Base-by-base conservation (phyloP, 2,888 invertebrate species). In the Craniophora ligustri region DNA sequence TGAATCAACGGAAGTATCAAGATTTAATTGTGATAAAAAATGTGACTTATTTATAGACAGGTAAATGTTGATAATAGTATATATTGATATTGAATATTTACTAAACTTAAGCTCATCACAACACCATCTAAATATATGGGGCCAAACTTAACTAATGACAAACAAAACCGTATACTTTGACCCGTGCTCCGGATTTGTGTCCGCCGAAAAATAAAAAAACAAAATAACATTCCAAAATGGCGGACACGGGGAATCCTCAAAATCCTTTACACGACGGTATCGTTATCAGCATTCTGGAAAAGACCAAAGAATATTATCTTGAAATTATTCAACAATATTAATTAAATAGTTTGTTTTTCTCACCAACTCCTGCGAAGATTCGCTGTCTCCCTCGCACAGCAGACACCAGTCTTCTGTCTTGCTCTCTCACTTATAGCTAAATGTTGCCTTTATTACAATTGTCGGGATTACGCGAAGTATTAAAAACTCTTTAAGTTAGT, bases 271-370 rank as follows among this genome's bases (percentile, higher is more conserved):
- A 74, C 71, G 57, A 35, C 58, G 42, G 44, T 56, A 34, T 65
- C 40, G 46, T 45, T 48, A 30, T 38, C 38, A 40, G 63, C 80
- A 42, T 71, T 78, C 91, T 92, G 90, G 76, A 88, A 90, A 86
- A 91, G 92, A 92, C 65, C 92, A 92, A 91, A 92, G 89, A 36
- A 75, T 72, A 85, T 78, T 80, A 91, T 85, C 92, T 80, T 54
- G 88, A 86, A 91, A 48, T 67, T 32, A 32, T 23, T 5, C 31
- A 53, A 46, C 41, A 48, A 57, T 21, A 51, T 61, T 47, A 41
- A 26, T 66, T 51, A 68, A 77, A 62, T 59, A 70, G 59, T 51
- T 31, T 49, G 59, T 45, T 30, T 46, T n/a, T 78, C 82, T 82
- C 57, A 82, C 82, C 82, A 60, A 60, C 45, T 79, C 78, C 81